Base-by-base conservation (phyloP, 2,113 vertebrate genomes). In the Gracilinanus agilis region DNA sequence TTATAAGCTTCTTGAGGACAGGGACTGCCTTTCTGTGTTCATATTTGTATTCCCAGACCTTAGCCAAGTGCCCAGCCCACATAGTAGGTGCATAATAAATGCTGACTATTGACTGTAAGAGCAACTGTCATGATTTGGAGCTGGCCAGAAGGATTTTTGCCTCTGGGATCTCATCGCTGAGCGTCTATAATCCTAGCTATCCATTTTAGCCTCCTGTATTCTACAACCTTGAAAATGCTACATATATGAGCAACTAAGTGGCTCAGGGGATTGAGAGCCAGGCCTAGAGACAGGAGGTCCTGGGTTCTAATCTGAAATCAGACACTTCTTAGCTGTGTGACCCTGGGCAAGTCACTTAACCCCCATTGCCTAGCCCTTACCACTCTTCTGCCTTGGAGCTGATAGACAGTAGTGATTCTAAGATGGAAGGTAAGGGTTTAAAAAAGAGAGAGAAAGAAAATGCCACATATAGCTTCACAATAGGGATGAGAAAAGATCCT, bases 51-150 rank as follows among this genome's bases (percentile, higher is more conserved):
- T 34, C 61, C 11, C 11, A 67, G 3, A 29, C 11, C 10, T 34
- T 67, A 67, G 2, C 11, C 29, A 13, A 11, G 23, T 54, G 54
- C 34, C 93, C 53, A 24, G 56, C 24, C n/a, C n/a, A 27, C 29
- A n/a, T 0, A 16, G 29, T 12, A 34, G 13, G 29, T n/a, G 1
- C 24, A 49, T 54, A 24, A 1, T n/a, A 91, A 25, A 0, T 54
- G 44, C 7, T 9, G 16, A 54, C 3, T 67, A 34, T 67, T 34
- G 58, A 67, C 29, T 67, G 29, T 29, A 67, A 29, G 58, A 34
- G 27, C 58, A 67, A 67, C 10, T 75, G 11, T n/a, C 61, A 34
- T 75, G 34, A 75, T 75, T 75, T 75, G 61, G 61, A 75, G 34
- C 13, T 75, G 34, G 12, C 34, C 61, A 75, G 29, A 75, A 75